Base-by-base conservation (phyloP, 2,113 vertebrate species). In the Phalacrocorax carbo region DNA sequence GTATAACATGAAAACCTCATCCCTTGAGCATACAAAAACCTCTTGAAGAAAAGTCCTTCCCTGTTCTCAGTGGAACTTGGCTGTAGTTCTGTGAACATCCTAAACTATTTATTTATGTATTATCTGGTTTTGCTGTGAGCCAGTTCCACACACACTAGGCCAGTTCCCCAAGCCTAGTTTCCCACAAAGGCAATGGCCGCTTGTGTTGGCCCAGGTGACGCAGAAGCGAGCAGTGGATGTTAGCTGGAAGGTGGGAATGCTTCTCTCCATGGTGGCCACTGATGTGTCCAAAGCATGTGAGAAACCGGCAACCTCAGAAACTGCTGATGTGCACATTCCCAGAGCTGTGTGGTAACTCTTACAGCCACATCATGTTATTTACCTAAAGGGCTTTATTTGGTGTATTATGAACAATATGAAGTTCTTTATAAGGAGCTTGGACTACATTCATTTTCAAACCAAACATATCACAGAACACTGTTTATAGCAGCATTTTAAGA, bases 231-330 rank as follows among this genome's bases (percentile, higher is more conserved):
- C 19, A 55, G 82, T 40, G 18, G 82, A 51, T 58, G 57, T 38
- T 15, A 23, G 68, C 62, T 71, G 77, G 55, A 19, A 71, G 69
- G 20, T 72, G 77, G 70, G 65, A 91, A 76, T 6, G 40, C 51
- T 46, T 6, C 84, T 73, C 90, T 83, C 76, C 44, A 5, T 0
- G 27, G 88, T 13, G 62, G 54, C 38, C 5, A 17, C 88, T 91
- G 26, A 7, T 0, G 0, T 1, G 3, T 23, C 73, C 38, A 58
- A 66, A 75, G 77, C 1, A 0, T 58, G 16, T 26, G 16, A 51
- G 89, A 91, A 93, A 65, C 23, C 65, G 64, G 49, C 84, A 72
- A 10, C 26, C 66, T 57, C 29, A 15, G 83, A 25, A 92, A 82
- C 16, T 75, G 92, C 77, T 93, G 93, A 72, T 30, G 3, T 0